A percentile compares a stretch with the other conserved stretches of the same genome.
Evolutionary conservation across 2,113 vertebrate species (phyloP).

Genomic region (Oncorhynchus masou): DNA sequence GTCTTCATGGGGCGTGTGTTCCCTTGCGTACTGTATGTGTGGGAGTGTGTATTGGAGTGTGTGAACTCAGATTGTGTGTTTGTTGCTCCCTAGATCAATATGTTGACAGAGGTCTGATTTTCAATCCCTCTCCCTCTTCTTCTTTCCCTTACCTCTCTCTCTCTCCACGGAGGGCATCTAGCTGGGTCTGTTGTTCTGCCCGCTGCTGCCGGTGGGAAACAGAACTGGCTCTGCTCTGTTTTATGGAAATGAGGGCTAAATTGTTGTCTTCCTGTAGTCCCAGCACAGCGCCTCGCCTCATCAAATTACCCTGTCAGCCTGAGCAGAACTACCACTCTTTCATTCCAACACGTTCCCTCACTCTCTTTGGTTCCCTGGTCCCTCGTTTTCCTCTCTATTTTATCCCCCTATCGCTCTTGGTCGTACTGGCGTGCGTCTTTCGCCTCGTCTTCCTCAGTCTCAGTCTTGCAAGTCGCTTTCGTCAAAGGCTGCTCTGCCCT

Average conservation of each 20-base stretch:
- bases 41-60: conserved; percentile 20
- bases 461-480: no score
- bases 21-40: conserved; percentile 33
- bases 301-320: conserved; percentile 81
- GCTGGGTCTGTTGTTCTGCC: conserved; percentile 22
- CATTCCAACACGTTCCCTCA: conserved; percentile 67
- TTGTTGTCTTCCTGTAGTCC: conserved; percentile 90
- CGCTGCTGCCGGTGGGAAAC: conserved; percentile 54
- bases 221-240: conserved; percentile 80
- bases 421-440: no score
- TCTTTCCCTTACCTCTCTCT: background rate
- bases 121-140: conserved; percentile 1
- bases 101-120: background rate
- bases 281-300: conserved; percentile 58
- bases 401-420: background rate
- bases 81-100: background rate
- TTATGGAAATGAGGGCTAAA: conserved; percentile 89
- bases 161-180: conserved; percentile 15
- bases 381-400: background rate
- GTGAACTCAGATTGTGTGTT: background rate
- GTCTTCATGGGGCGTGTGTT: background rate
- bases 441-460: no score
- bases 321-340: conserved; percentile 74
- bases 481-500: no score
- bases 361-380: conserved; percentile 24